A percentile compares a stretch with the other conserved stretches of the same genome.
These are phyloP conservation scores for Oryctes rhinoceros DNA, from an alignment of 1,140 invertebrate species.

Conservation along the genomic window DNA sequence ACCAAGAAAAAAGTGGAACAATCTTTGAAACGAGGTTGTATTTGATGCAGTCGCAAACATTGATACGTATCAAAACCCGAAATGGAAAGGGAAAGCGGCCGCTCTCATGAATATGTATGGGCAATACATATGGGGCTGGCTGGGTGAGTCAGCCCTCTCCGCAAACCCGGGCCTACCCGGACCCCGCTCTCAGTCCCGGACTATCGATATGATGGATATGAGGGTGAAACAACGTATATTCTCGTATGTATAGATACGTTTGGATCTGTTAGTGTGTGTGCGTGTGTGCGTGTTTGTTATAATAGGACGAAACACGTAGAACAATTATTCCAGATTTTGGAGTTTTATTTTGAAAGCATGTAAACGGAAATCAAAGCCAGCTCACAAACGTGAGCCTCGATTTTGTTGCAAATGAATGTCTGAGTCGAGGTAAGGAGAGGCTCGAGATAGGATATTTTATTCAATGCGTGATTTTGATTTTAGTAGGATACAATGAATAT, in stretches of 20 bases:
- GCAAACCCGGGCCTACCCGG: conserved; percentile 43
- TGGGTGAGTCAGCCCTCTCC: conserved; percentile 50
- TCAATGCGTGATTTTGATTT: too few relatives aligned
- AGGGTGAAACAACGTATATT: conserved; percentile 44
- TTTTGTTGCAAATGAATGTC: neutral
- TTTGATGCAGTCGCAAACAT: conserved; percentile 47
- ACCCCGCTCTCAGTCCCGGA: conserved; percentile 47
- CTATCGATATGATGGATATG: conserved; percentile 53
- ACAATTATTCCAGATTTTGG: conserved; percentile 25
- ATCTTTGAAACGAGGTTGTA: conserved; percentile 42
- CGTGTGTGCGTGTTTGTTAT: neutral
- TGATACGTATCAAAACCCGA: conserved; percentile 50
- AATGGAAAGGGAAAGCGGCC: conserved; percentile 50
- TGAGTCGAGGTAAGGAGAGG: too few relatives aligned
- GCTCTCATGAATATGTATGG: conserved; percentile 52
- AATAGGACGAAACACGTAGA: conserved; percentile 15
- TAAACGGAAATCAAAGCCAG: neutral
- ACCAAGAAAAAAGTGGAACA: conserved; percentile 38
- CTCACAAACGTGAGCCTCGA: neutral
- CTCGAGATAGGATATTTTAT: too few relatives aligned
- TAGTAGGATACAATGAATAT: too few relatives aligned
- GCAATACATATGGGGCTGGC: conserved; percentile 48
- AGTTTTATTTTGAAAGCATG: conserved; percentile 12
- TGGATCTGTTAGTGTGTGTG: neutral
- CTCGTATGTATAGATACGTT: conserved; percentile 23